A percentile compares a stretch with the other conserved stretches of the same genome.
phyloP scores from a whole-genome alignment of 1,140 invertebrate genomes.

The Gonioctena quinquepunctata region DNA sequence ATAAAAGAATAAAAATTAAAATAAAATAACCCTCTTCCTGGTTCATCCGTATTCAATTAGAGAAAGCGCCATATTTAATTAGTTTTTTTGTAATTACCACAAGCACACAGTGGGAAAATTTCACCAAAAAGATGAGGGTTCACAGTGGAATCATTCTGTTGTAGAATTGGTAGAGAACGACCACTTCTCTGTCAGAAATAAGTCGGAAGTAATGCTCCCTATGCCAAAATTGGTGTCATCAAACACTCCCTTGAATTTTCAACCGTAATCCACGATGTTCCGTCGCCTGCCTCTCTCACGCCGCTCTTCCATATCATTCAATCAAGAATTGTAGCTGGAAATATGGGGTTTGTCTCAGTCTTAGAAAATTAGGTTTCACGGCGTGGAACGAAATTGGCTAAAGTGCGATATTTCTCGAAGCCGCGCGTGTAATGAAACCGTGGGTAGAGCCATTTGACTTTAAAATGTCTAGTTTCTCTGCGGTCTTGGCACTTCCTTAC shows the following conservation, averaged over 20 bases:
- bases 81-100: no score
- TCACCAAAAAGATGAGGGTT: no score
- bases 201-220: neutral
- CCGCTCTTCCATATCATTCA: constrained; percentile 43
- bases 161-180: no score
- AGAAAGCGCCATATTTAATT: no score
- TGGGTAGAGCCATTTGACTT: constrained; percentile 40
- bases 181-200: neutral
- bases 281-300: neutral
- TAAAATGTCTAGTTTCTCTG: constrained; percentile 40
- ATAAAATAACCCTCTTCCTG: no score
- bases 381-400: constrained; percentile 40
- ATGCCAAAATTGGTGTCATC: neutral
- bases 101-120: no score
- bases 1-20: no score
- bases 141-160: no score
- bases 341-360: constrained; percentile 47
- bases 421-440: constrained; percentile 42
- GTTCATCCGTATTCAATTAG: no score
- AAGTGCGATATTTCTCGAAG: constrained; percentile 45
- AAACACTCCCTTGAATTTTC: neutral
- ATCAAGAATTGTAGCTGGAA: constrained; percentile 47
- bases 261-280: neutral
- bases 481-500: constrained; percentile 31
- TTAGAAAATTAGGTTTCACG: constrained; percentile 43